Conservation (phyloP, 2,888 invertebrate genomes). For the Drosophila recens region DNA sequence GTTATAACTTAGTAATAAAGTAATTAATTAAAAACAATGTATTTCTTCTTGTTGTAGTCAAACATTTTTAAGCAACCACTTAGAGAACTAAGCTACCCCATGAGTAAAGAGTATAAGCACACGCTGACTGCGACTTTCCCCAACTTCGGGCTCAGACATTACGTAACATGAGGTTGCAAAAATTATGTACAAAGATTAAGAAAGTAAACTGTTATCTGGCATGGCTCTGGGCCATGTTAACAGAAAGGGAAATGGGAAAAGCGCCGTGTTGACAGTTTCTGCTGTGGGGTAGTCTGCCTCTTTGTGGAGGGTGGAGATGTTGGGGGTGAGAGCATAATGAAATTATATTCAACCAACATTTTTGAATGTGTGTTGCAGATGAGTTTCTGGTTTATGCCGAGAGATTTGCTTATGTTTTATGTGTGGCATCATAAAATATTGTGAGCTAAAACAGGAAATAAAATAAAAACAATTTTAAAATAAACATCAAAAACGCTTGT, state of each 20-base stretch:
- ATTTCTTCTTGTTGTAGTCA: no score
- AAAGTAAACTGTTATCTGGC: constrained; percentile 77
- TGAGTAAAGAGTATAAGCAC: constrained; percentile 15
- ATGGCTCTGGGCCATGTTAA: constrained; percentile 43
- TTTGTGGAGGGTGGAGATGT: neutral
- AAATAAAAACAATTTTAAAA: constrained; percentile 43
- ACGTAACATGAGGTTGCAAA: constrained; percentile 67
- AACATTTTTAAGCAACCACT: no score
- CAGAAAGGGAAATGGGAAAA: constrained; percentile 31
- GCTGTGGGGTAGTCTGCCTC: constrained; percentile 11
- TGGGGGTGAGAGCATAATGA: constrained; percentile 38
- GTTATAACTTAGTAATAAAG: no score
- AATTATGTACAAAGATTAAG: constrained; percentile 77
- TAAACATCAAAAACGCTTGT: constrained; percentile 26
- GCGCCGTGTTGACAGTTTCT: constrained; percentile 68
- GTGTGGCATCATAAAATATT: constrained; percentile 48
- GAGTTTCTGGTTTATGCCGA: constrained; percentile 55
- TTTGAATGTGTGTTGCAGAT: constrained; percentile 30
- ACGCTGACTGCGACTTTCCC: constrained; percentile 20
- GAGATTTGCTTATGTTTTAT: constrained; percentile 58
- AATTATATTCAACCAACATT: constrained; percentile 50
- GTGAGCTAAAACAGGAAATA: constrained; percentile 34
- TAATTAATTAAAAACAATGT: no score
- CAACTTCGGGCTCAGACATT: constrained; percentile 36
- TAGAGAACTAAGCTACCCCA: neutral